Evolutionary conservation across 2,888 invertebrate genomes (phyloP), one percentile per base, ranked within the genome.

Genomic region (Perithous albicinctus): DNA sequence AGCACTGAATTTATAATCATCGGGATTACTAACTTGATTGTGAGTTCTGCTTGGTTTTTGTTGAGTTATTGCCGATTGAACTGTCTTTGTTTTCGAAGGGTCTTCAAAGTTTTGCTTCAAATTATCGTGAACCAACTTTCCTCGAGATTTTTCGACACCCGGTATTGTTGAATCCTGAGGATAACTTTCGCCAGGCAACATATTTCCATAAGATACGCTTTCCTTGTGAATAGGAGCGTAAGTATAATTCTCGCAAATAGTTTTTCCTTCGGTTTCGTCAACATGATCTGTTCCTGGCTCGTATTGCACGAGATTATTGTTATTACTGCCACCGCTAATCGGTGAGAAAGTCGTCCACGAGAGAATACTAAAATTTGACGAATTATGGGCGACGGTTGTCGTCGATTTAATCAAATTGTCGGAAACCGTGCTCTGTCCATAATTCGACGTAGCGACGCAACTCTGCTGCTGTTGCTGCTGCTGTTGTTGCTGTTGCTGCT

Each of bases 321-420:
- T 77, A 8, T 83, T 85, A 32, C 76, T 84, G 6, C 74, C 78
- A 0, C 88, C 86, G 10, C 86, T 86, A 8, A 87, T 86, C 1
- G 92, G 91, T 2, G 93, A 92, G 41, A 91, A 88, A 0, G 92
- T 93, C 0, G 92, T 93, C 93, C 93, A 93, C 1, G 93, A 93
- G 6, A 92, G 83, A 59, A 93, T 93, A 73, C 93, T 92, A 77
- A 93, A 93, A 75, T 92, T 93, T 0, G 93, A 92, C 1, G 92
- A 90, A 83, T 90, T 92, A 38, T 91, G 91, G 38, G 93, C 93
- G 12, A 91, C 90, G 0, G 92, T 91, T 0, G 91, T 92, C 20
- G 90, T 90, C 1, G 91, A 89, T 78, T 90, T 89, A 0, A 85
- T 64, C 38, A 88, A 82, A 87, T 89, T 91, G 7, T 83, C 82